Evolutionary conservation across 1,140 invertebrate species (phyloP).

Genomic region (Xylocopa sonorina): DNA sequence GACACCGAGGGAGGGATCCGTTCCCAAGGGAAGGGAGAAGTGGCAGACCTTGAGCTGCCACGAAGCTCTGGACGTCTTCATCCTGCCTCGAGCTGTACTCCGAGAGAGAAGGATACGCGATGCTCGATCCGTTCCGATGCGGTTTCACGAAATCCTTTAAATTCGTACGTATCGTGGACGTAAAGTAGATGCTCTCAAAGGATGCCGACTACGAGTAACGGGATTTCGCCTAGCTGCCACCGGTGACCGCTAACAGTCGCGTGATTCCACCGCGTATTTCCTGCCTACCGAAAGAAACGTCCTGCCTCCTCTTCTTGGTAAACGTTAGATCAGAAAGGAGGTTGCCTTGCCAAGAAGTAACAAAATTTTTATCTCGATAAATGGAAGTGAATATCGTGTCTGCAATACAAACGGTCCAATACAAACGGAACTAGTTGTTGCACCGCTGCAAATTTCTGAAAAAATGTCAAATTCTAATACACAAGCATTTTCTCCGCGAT

Average conservation of each 20-base stretch:
- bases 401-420: too few species aligned
- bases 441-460: too few species aligned
- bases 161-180: conserved; percentile 60
- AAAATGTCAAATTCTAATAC: too few species aligned
- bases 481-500: too few species aligned
- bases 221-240: conserved; percentile 38
- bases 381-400: too few species aligned
- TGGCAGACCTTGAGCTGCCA: conserved; percentile 83
- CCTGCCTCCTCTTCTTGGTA: neutral
- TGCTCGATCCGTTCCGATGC: conserved; percentile 32
- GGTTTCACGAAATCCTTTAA: conserved; percentile 69
- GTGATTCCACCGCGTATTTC: conserved; percentile 40
- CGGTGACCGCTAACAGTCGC: conserved; percentile 49
- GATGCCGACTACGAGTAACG: conserved; percentile 62
- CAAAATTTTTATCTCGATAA: neutral
- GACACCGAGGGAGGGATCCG: conserved; percentile 33
- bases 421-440: too few species aligned
- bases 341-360: too few species aligned
- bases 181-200: conserved; percentile 52
- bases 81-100: conserved; percentile 77
- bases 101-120: conserved; percentile 64
- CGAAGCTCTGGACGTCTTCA: conserved; percentile 80
- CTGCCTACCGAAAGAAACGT: neutral
- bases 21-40: conserved; percentile 75
- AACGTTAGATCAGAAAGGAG: too few species aligned